Evolutionary conservation across 2,797 vertebrate genomes (phyloP).

Genomic region (Zonotrichia albicollis): DNA sequence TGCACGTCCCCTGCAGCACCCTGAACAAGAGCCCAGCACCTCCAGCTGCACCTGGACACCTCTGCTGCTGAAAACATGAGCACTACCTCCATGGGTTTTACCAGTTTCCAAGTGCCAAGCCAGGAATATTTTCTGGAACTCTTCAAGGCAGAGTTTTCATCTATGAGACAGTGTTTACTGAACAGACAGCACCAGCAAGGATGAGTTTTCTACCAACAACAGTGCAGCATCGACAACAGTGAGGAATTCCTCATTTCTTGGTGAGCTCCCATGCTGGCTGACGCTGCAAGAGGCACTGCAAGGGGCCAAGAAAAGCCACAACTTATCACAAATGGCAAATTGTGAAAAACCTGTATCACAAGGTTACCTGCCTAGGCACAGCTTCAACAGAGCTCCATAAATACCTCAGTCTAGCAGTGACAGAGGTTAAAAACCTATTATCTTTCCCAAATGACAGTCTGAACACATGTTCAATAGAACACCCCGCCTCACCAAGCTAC

Average conservation of each 20-base stretch:
- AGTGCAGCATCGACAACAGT: background rate
- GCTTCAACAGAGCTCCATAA: constrained; percentile 39
- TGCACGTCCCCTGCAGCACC: background rate
- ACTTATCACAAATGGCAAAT: constrained; percentile 31
- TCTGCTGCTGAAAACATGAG: background rate
- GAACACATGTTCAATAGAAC: constrained; percentile 59
- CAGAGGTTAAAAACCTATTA: constrained; percentile 72
- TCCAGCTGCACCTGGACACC: too few species aligned
- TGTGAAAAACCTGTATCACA: background rate
- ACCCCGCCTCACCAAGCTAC: constrained; percentile 46
- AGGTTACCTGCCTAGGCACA: constrained; percentile 28
- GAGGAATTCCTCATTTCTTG: background rate
- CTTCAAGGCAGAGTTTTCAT: background rate
- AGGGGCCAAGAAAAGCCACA: background rate
- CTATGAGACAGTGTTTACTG: background rate
- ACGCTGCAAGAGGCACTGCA: background rate
- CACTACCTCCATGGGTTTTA: rapidly evolving
- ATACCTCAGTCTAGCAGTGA: constrained; percentile 57
- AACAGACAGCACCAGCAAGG: background rate
- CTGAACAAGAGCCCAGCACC: background rate
- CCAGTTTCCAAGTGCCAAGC: background rate
- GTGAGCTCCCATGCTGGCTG: constrained; percentile 4
- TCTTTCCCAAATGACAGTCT: constrained; percentile 58
- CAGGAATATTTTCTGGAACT: background rate
- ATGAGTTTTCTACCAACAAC: background rate